Percentiles rank a stretch among this genome's conserved stretches.
These are phyloP conservation scores for Ovibos moschatus DNA, from an alignment of 2,113 vertebrate genomes.

Conservation along the genomic window DNA sequence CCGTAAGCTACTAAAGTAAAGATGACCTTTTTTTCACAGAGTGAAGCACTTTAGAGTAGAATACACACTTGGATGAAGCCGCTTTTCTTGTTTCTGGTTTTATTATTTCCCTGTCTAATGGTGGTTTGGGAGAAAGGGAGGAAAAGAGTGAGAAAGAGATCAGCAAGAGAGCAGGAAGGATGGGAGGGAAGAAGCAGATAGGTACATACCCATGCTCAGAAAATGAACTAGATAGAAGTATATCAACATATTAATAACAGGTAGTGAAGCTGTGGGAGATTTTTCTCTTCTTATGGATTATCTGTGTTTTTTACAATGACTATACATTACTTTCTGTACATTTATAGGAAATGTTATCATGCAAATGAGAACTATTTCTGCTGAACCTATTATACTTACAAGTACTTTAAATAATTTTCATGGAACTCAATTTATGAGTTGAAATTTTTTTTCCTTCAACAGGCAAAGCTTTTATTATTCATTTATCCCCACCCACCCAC, in stretches of 20 bases:
- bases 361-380: constrained; percentile 72
- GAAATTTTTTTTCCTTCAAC: constrained; percentile 63
- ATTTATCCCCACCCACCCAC: constrained; percentile 68
- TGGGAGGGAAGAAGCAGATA: not conserved
- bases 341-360: constrained; percentile 59
- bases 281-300: constrained; percentile 24
- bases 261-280: not conserved
- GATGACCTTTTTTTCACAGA: not conserved
- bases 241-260: not conserved
- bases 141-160: not conserved
- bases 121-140: not conserved
- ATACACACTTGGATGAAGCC: not conserved
- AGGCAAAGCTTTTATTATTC: constrained; percentile 67
- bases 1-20: not conserved
- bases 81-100: not conserved
- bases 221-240: not conserved
- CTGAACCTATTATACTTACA: constrained; percentile 57
- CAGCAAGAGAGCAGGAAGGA: not conserved
- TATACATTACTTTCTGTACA: constrained; percentile 42
- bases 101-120: not conserved
- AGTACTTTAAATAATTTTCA: constrained; percentile 70
- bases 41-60: not conserved
- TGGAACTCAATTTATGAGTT: constrained; percentile 61
- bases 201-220: not conserved
- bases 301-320: constrained; percentile 30